Evolutionary conservation across 2,888 invertebrate genomes (phyloP).

Genomic region (Geophilus truncorum): DNA sequence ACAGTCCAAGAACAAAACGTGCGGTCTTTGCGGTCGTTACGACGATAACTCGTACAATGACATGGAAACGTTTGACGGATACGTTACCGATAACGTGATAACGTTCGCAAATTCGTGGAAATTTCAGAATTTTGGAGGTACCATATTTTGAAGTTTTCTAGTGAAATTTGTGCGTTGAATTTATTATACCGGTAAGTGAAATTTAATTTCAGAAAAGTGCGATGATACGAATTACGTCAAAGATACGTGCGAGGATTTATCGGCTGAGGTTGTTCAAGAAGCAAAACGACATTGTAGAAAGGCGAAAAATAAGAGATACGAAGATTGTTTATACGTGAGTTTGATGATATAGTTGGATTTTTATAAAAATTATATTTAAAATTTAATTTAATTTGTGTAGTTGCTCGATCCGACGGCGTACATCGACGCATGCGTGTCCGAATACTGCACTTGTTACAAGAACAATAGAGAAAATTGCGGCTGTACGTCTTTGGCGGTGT

Average conservation of each 20-base stretch:
- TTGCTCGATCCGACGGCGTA: constrained; percentile 62
- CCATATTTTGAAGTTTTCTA: too few species aligned
- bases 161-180: too few species aligned
- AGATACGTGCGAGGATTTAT: not conserved
- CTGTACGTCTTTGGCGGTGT: constrained; percentile 69
- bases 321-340: not conserved
- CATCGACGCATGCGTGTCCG: constrained; percentile 69
- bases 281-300: not conserved
- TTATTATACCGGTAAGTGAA: too few species aligned
- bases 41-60: constrained; percentile 69
- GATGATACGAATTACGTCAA: not conserved
- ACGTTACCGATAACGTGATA: constrained; percentile 49
- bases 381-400: constrained; percentile 46
- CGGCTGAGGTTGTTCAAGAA: not conserved
- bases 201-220: not conserved
- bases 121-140: too few species aligned
- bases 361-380: not conserved
- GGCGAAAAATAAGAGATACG: not conserved
- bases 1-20: constrained; percentile 69
- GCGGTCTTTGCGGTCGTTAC: constrained; percentile 73
- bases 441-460: constrained; percentile 64
- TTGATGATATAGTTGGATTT: not conserved
- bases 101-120: constrained; percentile 45
- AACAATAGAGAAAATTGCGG: constrained; percentile 57
- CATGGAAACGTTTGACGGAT: constrained; percentile 59